phyloP scores from a whole-genome alignment of 2,113 vertebrate species.

The Athene cunicularia region DNA sequence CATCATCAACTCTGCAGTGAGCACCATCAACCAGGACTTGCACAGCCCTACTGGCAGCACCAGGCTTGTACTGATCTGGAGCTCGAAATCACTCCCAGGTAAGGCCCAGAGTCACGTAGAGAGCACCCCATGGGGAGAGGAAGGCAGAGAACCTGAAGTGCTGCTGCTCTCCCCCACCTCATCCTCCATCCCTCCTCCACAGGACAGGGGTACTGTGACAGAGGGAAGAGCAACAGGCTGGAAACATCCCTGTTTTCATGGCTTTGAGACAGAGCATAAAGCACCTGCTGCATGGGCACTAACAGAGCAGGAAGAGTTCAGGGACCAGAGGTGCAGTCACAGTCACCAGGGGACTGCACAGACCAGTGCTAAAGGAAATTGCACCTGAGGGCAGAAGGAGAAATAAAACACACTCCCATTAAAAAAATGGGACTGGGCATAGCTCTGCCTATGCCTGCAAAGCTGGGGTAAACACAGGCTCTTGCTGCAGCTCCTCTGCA shows the following conservation, averaged over 20 bases:
- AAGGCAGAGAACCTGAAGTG: not conserved
- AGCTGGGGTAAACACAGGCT: not conserved
- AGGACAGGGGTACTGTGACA: not conserved
- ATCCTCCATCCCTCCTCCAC: not conserved
- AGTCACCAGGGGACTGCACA: not conserved
- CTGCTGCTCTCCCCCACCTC: not conserved
- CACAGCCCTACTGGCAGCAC: not conserved
- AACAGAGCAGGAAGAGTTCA: not conserved
- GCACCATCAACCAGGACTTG: not conserved
- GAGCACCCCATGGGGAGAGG: fast-evolving
- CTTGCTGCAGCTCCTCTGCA: not conserved
- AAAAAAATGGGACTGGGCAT: not conserved
- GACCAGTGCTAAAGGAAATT: not conserved
- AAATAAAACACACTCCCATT: not conserved
- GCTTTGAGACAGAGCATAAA: not conserved
- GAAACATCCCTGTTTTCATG: not conserved
- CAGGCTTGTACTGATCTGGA: not conserved
- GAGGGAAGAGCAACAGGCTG: not conserved
- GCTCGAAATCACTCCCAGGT: not conserved
- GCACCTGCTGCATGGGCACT: not conserved
- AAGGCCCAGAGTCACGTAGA: not conserved
- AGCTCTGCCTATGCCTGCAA: not conserved
- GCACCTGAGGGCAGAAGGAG: not conserved
- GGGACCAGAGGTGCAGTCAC: not conserved
- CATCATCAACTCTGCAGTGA: not conserved